A percentile compares a stretch with the other conserved stretches of the same genome.
phyloP scores from a whole-genome alignment of 2,113 vertebrate species.

The Ammospiza caudacuta region DNA sequence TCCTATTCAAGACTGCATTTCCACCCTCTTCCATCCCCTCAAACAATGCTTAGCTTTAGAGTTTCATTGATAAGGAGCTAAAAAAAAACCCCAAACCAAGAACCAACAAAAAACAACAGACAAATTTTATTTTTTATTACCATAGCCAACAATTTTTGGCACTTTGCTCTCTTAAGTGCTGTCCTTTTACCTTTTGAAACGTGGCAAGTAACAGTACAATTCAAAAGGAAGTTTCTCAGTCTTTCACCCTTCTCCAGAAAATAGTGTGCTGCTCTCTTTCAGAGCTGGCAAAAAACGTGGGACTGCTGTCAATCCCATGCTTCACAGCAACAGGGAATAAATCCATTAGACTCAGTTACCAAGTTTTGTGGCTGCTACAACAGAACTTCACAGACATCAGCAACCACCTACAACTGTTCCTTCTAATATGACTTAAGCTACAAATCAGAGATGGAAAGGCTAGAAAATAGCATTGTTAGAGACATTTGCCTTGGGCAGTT shows the following conservation, averaged over 20 bases:
- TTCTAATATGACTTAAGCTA: background rate
- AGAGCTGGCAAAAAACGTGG: fast-evolving
- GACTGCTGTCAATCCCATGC: background rate
- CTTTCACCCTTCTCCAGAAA: background rate
- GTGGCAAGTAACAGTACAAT: background rate
- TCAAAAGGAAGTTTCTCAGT: background rate
- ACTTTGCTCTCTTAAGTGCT: background rate
- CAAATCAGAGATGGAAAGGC: background rate
- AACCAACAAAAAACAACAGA: background rate
- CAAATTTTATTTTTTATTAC: background rate
- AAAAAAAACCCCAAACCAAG: background rate
- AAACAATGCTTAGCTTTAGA: background rate
- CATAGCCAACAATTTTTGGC: background rate
- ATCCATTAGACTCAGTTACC: background rate
- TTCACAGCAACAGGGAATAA: background rate
- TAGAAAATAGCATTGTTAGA: background rate
- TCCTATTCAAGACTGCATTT: background rate
- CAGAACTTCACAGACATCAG: background rate
- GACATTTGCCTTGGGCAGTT: background rate
- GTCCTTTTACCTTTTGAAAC: background rate
- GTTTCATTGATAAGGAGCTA: background rate
- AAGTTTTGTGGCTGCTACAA: background rate
- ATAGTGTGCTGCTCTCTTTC: background rate
- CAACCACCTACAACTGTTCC: background rate
- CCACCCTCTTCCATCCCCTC: background rate